Evolutionary conservation across 2,888 invertebrate genomes (phyloP), one percentile per base, ranked within the genome.

Genomic region (Sericinus montela): DNA sequence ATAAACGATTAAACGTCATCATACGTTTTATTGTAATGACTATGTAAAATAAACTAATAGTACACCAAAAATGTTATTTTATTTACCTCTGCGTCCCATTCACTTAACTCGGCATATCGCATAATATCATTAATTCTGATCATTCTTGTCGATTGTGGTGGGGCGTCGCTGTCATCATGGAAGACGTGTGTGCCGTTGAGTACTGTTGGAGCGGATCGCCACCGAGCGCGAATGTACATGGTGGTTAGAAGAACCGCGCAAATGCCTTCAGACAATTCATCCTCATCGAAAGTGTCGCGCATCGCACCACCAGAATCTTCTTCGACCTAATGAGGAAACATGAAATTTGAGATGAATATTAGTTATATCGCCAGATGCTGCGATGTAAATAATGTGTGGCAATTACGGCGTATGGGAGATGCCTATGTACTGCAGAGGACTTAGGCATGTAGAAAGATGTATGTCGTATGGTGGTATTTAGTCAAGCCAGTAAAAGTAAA

Each of bases 201-300:
- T 36, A 88, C 74, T 1, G 87, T 88, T 40, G 89, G 87, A 47
- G 84, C 70, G 49, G 80, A 65, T 1, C 82, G 78, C 89, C 89
- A 89, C 10, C 72, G 69, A 29, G 71, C 77, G 25, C 89, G 82
- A 47, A 85, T 16, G 57, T 88, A 87, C 51, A 84, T 10, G 3
- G 80, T 84, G 8, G 62, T 75, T 15, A 83, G 51, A 9, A 80
- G 59, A 4, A 77, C 69, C 0, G 76, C 77, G 36, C 73, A 67
- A 1, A 77, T 67, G 13, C 72, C 74, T 0, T 61, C 64, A 0
- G 72, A 59, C 9, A 89, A 51, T 49, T 89, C 89, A 0, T 75
- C 76, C 35, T 80, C 80, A 1, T 84, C 81, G 53, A 89, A 88
- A 3, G 87, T 83, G 46, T 84, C 63, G 35, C 67, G 77, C 59